Base-by-base conservation (phyloP, 2,113 vertebrate genomes). In the Sorex araneus region DNA sequence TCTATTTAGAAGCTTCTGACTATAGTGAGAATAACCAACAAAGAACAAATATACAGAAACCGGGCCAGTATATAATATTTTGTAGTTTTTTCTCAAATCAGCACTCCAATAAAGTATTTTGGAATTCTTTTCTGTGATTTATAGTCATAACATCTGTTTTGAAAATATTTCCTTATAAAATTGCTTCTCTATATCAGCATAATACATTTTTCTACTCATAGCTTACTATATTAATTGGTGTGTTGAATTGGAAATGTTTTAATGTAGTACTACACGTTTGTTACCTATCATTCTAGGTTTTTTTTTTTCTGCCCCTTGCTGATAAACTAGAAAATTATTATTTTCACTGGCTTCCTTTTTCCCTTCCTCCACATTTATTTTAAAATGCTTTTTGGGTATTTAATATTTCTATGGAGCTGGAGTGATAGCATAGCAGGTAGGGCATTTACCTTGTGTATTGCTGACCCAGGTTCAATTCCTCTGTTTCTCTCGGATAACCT, bases 211-310 rank as follows among this genome's bases (percentile, higher is more conserved):
- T 64, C 50, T 70, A 1, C 34, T 50, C 0, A 71, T 1, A 82
- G 16, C n/a, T 50, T n/a, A n/a, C n/a, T 40, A 54, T 47, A 71
- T 78, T 36, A 93, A 54, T 34, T 27, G 30, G 40, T 36, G 40
- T 11, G 34, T 86, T 80, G 67, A 93, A 92, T 86, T 80, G 67
- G 91, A 92, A 76, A 50, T 45, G 21, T 32, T 63, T 83, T 32
- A 90, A 43, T 80, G 13, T 8, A 60, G 83, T 57, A 23, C 9
- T 91, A 3, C 1, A 43, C 4, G 45, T 87, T 77, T 43, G 50
- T 67, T 12, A 16, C 8, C 19, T 66, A 2, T 85, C 6, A 64
- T 66, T 45, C 15, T 85, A 4, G 34, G 2, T 50, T 32, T 92
- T 93, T n/a, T 40, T 40, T 19, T 92, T 78, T 54, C n/a, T 73